Conservation (phyloP, 1,140 invertebrate genomes). For the Eumeta japonica region DNA sequence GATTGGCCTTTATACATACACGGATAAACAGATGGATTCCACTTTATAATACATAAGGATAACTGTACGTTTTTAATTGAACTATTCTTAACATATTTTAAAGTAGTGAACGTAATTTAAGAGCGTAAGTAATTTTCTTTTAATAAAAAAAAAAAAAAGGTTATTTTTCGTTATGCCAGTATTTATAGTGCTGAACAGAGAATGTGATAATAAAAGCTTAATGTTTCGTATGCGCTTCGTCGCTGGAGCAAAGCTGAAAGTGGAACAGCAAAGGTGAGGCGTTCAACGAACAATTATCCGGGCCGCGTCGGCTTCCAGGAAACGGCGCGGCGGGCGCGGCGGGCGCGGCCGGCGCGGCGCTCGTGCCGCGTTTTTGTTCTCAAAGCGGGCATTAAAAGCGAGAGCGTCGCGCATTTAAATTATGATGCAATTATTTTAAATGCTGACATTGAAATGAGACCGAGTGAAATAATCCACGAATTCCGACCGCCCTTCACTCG, state of each 20-base stretch:
- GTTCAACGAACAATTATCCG: constrained; percentile 25
- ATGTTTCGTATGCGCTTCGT: not conserved
- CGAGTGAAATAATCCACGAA: constrained; percentile 55
- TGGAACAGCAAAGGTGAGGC: not conserved
- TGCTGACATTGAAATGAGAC: constrained; percentile 55
- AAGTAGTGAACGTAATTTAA: too few relatives aligned
- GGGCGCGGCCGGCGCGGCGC: too few relatives aligned
- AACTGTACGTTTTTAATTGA: too few relatives aligned
- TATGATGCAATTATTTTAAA: constrained; percentile 59
- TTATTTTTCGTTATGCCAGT: too few relatives aligned
- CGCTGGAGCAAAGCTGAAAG: not conserved
- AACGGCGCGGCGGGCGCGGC: too few relatives aligned
- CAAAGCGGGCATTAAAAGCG: constrained; percentile 50
- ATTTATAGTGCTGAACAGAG: too few relatives aligned
- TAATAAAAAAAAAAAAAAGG: too few relatives aligned
- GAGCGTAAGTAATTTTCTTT: too few relatives aligned
- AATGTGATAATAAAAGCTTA: not conserved
- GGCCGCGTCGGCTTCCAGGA: constrained; percentile 47
- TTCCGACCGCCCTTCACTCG: constrained; percentile 52
- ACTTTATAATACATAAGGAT: too few relatives aligned
- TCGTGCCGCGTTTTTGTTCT: constrained; percentile 31
- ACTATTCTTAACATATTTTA: too few relatives aligned
- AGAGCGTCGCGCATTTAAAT: constrained; percentile 52
- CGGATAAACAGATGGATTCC: too few relatives aligned
- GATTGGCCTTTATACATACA: too few relatives aligned